These are phyloP conservation scores for Anguilla anguilla DNA, from an alignment of 2,797 vertebrate genomes.

Conservation along the genomic window DNA sequence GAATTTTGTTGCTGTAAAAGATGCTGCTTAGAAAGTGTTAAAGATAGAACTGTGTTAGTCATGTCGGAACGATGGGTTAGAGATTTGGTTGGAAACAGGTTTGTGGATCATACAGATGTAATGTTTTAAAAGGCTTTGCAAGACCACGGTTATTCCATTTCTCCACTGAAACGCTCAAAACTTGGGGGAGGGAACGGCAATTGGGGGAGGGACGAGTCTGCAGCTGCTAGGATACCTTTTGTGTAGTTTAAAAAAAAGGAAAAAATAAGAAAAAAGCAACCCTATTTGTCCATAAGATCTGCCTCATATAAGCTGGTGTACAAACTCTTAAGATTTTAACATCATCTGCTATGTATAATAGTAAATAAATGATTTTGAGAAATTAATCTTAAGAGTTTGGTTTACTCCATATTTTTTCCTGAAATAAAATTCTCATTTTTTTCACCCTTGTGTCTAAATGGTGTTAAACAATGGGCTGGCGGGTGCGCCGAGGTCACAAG, in stretches of 20 bases:
- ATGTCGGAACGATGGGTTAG: conserved; percentile 36
- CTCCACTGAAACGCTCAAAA: conserved; percentile 46
- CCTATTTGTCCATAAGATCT: conserved; percentile 77
- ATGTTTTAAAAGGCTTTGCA: conserved; percentile 45
- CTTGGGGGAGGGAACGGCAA: not conserved
- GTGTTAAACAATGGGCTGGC: conserved; percentile 17
- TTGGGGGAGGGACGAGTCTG: conserved; percentile 49
- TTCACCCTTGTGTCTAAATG: conserved; percentile 44
- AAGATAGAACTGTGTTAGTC: conserved; percentile 35
- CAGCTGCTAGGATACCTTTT: conserved; percentile 80
- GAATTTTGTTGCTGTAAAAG: conserved; percentile 74
- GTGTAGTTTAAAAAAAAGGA: conserved; percentile 63
- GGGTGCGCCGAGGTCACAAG: not conserved
- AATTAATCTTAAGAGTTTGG: conserved; percentile 78
- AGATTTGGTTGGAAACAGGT: conserved; percentile 46
- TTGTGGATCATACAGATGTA: conserved; percentile 41
- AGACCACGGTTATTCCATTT: conserved; percentile 42
- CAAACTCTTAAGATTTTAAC: conserved; percentile 80
- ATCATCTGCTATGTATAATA: conserved; percentile 86
- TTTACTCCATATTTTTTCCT: conserved; percentile 78
- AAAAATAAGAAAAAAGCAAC: conserved; percentile 57
- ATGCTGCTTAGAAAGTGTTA: conserved; percentile 73
- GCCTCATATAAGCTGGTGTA: conserved; percentile 79
- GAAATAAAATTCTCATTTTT: conserved; percentile 82
- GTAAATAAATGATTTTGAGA: conserved; percentile 94